These are phyloP conservation scores for Catalaphyllia jardinei DNA, from an alignment of 64 coral and sea anemone species.

Conservation along the genomic window DNA sequence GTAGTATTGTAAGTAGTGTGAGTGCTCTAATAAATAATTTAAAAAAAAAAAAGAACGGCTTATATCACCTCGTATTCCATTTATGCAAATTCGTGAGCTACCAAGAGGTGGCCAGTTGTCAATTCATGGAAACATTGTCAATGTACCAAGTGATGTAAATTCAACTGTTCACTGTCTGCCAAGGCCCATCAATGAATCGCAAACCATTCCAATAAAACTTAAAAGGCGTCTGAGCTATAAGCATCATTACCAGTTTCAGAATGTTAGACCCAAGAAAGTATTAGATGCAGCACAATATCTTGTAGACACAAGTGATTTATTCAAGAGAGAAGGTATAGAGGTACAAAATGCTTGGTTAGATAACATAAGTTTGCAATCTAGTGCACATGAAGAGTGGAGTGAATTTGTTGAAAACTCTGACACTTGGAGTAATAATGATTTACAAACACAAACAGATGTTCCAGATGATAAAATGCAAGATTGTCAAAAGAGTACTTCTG, in stretches of 20 bases:
- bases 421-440: not conserved
- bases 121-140: conserved; percentile 53
- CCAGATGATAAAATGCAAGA: not conserved
- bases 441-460: not conserved
- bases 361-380: conserved; percentile 9
- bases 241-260: conserved; percentile 53
- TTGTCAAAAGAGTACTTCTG: not conserved
- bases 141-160: conserved; percentile 61
- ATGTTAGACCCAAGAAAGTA: conserved; percentile 21
- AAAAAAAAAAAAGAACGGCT: conserved; percentile 43
- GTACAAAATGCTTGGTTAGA: conserved; percentile 37
- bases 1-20: too few species aligned
- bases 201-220: conserved; percentile 52
- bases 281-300: conserved; percentile 52
- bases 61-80: conserved; percentile 47
- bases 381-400: not conserved
- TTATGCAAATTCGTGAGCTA: conserved; percentile 55
- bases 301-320: conserved; percentile 45
- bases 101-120: conserved; percentile 23
- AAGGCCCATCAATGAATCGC: conserved; percentile 24
- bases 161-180: conserved; percentile 37
- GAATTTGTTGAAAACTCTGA: not conserved
- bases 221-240: conserved; percentile 60
- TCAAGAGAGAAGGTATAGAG: conserved; percentile 27
- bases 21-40: too few species aligned